Percentiles rank a stretch among this genome's conserved stretches.
These are phyloP conservation scores for Pheosia tremula DNA, from an alignment of 2,888 invertebrate species.

Conservation along the genomic window DNA sequence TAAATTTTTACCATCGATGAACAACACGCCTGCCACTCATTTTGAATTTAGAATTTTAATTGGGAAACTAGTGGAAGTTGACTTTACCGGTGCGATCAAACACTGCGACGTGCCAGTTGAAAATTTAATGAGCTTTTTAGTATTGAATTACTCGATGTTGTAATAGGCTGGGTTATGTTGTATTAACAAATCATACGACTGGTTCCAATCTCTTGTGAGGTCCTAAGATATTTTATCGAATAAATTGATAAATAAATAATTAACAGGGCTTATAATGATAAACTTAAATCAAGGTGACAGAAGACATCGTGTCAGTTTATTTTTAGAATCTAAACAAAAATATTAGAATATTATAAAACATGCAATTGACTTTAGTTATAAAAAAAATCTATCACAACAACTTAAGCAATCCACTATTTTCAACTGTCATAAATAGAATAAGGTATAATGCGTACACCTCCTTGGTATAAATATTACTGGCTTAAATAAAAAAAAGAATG, in stretches of 20 bases:
- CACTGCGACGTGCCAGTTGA: conserved; percentile 20
- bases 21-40: conserved; percentile 36
- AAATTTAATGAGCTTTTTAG: conserved; percentile 32
- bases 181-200: conserved; percentile 19
- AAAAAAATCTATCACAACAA: background rate
- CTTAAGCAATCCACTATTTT: background rate
- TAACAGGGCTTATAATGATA: too few relatives aligned
- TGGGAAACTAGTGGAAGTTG: conserved; percentile 54
- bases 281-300: too few relatives aligned
- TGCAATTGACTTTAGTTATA: background rate
- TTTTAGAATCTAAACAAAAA: background rate
- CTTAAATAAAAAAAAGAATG: background rate
- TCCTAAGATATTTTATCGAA: background rate
- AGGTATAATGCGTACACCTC: background rate
- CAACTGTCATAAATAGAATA: background rate
- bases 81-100: conserved; percentile 44
- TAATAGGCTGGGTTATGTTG: conserved; percentile 29
- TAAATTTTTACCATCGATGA: conserved; percentile 40
- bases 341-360: background rate
- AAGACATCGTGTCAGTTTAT: background rate
- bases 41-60: conserved; percentile 56
- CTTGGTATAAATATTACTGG: background rate
- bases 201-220: background rate
- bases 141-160: conserved; percentile 33
- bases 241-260: too few relatives aligned